phyloP scores from a whole-genome alignment of 2,797 vertebrate species.

The Ammospiza maritima region DNA sequence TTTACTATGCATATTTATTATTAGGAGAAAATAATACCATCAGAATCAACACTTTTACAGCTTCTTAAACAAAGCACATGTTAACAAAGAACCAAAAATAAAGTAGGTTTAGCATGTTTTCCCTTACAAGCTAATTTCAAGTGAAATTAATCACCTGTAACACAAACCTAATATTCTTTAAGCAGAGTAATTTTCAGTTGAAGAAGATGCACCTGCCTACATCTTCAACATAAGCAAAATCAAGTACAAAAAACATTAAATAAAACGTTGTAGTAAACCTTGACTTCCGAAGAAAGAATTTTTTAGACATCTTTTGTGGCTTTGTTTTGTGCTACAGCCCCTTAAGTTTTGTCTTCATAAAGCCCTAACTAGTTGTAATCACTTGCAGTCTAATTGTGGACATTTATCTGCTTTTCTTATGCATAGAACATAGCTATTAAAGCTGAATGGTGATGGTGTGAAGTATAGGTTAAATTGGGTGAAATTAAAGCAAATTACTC shows the following conservation, averaged over 20 bases:
- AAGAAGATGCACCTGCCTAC: slow-evolving; percentile 88
- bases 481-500: slow-evolving; percentile 98
- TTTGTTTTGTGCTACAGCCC: slow-evolving; percentile 87
- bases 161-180: slow-evolving; percentile 71
- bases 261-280: slow-evolving; percentile 79
- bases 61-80: not conserved
- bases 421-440: slow-evolving; percentile 89
- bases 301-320: slow-evolving; percentile 83
- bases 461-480: slow-evolving; percentile 98
- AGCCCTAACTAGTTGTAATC: slow-evolving; percentile 89
- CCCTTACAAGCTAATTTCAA: slow-evolving; percentile 68
- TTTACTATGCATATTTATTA: not conserved
- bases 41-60: not conserved
- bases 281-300: slow-evolving; percentile 84
- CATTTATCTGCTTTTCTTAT: slow-evolving; percentile 92
- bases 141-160: slow-evolving; percentile 71
- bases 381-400: slow-evolving; percentile 96
- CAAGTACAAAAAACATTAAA: slow-evolving; percentile 83
- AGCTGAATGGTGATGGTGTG: slow-evolving; percentile 92
- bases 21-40: not conserved
- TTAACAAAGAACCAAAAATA: slow-evolving; percentile 53
- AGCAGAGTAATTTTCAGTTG: slow-evolving; percentile 80
- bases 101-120: slow-evolving; percentile 61
- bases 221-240: slow-evolving; percentile 82
- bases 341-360: slow-evolving; percentile 88